These are phyloP conservation scores for Spizella passerina DNA, from an alignment of 2,797 vertebrate species.

Conservation along the genomic window DNA sequence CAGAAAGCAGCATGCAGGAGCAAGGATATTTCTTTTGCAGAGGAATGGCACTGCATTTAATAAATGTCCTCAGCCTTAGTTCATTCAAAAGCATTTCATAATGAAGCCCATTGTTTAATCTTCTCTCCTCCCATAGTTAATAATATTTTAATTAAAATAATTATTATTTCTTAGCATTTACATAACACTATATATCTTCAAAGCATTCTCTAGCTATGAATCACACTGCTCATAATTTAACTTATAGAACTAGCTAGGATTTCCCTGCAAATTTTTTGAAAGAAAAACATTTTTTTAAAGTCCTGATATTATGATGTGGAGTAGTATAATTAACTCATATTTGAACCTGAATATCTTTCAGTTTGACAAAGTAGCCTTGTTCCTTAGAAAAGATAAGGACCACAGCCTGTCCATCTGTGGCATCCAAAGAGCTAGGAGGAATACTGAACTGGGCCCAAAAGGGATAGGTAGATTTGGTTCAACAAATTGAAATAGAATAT, in stretches of 20 bases:
- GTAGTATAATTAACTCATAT: not conserved
- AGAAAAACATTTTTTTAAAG: not conserved
- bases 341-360: not conserved
- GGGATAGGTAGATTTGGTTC: not conserved
- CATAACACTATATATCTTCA: constrained; percentile 22
- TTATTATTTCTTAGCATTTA: constrained; percentile 30
- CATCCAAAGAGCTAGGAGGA: not conserved
- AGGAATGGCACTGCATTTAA: not conserved
- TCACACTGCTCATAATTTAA: not conserved
- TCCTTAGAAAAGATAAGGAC: not conserved
- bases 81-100: not conserved
- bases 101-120: constrained; percentile 36
- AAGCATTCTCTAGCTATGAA: constrained; percentile 32
- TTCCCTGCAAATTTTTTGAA: not conserved
- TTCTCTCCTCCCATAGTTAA: constrained; percentile 1
- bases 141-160: constrained; percentile 56
- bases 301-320: not conserved
- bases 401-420: not conserved
- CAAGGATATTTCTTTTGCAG: not conserved
- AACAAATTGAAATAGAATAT: not conserved
- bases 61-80: not conserved
- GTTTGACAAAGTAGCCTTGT: not conserved
- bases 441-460: not conserved
- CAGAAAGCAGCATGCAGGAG: not conserved
- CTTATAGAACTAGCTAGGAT: not conserved